These are phyloP conservation scores for Salminus brasiliensis DNA, from an alignment of 2,113 vertebrate genomes.

Conservation along the genomic window DNA sequence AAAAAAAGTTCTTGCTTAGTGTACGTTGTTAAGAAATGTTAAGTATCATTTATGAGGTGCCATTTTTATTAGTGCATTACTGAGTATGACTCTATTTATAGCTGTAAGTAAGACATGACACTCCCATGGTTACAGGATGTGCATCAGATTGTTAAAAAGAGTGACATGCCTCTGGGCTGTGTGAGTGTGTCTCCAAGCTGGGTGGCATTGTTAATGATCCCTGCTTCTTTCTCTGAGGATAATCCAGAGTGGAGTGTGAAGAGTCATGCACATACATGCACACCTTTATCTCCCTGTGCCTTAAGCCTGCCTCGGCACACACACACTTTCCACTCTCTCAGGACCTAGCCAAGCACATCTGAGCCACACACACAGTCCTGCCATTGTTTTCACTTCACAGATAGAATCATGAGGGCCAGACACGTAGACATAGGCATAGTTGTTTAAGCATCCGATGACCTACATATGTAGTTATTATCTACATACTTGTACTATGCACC, in stretches of 20 bases:
- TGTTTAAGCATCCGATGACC: neutral
- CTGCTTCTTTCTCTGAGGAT: neutral
- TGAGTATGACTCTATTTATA: neutral
- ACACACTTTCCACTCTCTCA: slow-evolving; percentile 20
- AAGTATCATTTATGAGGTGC: neutral
- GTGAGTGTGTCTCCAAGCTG: slow-evolving; percentile 58
- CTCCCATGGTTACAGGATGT: neutral
- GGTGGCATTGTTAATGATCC: slow-evolving; percentile 70
- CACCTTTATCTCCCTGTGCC: slow-evolving; percentile 63
- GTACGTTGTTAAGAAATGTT: too few relatives aligned
- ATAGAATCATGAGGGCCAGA: slow-evolving; percentile 64
- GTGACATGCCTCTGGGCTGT: slow-evolving; percentile 57
- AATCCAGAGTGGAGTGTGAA: slow-evolving; percentile 32
- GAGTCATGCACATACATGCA: slow-evolving; percentile 67
- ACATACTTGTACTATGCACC: slow-evolving; percentile 13
- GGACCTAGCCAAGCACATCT: slow-evolving; percentile 54
- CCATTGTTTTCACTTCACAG: slow-evolving; percentile 70
- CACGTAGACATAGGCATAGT: slow-evolving; percentile 1
- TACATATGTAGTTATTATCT: neutral
- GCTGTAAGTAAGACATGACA: neutral
- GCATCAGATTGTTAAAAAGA: slow-evolving; percentile 49
- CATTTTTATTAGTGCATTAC: neutral
- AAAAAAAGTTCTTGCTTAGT: too few relatives aligned
- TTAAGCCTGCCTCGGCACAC: neutral
- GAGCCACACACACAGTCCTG: slow-evolving; percentile 59